phyloP scores from a whole-genome alignment of 1,140 invertebrate species.

The Tetramorium parvispinum region DNA sequence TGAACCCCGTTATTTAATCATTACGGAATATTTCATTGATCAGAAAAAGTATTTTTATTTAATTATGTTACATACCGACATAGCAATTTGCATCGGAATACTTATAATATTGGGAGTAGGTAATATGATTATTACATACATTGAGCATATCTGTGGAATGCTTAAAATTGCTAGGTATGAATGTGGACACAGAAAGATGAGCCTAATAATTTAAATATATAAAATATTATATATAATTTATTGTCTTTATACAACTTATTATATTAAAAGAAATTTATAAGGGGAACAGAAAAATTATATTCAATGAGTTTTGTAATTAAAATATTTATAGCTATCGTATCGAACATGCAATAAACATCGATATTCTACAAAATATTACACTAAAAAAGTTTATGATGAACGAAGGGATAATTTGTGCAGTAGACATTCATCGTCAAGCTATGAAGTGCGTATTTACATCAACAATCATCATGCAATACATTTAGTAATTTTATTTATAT shows the following conservation, averaged over 20 bases:
- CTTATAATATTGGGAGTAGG: neutral
- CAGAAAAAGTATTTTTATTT: slow-evolving; percentile 16
- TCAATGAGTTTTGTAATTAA: neutral
- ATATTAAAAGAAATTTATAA: neutral
- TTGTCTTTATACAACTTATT: neutral
- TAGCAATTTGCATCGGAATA: neutral
- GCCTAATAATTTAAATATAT: too few species aligned
- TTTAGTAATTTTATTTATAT: neutral
- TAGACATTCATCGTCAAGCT: slow-evolving; percentile 28
- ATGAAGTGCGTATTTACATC: neutral
- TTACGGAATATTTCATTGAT: neutral
- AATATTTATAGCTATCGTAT: slow-evolving; percentile 34
- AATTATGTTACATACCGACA: neutral
- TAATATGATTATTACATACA: neutral
- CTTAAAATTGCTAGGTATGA: slow-evolving; percentile 25
- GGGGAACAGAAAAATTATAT: neutral
- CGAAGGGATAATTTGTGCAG: neutral
- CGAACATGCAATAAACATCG: neutral
- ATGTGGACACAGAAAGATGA: too few species aligned
- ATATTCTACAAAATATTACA: neutral
- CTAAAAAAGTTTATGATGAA: neutral
- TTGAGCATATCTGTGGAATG: neutral
- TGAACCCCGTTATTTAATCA: neutral
- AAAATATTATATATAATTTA: neutral
- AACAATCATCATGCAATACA: neutral